Conservation (phyloP, 2,888 invertebrate species). For the Cosmia pyralina region DNA sequence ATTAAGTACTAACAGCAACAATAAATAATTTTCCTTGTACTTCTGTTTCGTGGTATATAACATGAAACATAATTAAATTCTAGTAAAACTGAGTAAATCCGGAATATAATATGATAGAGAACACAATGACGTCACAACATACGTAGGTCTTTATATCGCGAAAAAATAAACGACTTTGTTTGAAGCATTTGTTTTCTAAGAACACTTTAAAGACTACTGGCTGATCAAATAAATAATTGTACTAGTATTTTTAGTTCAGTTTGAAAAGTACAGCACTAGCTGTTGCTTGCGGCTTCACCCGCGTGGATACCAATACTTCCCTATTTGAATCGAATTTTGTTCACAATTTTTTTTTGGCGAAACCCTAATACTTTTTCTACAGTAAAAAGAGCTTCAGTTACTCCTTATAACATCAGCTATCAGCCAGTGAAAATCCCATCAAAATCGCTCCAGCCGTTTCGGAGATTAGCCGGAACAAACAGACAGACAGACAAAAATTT, state of each 20-base stretch:
- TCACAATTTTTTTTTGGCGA: no score
- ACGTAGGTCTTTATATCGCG: neutral
- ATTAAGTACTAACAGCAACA: conserved; percentile 4
- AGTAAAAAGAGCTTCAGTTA: no score
- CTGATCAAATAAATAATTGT: conserved; percentile 27
- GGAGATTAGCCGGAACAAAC: no score
- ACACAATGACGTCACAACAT: neutral
- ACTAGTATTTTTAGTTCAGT: conserved; percentile 4
- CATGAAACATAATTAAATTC: conserved; percentile 26
- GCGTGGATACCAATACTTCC: no score
- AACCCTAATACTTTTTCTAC: no score
- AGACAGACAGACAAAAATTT: no score
- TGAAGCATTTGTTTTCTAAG: conserved; percentile 34
- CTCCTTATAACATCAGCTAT: no score
- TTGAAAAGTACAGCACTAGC: conserved; percentile 15
- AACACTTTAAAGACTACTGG: conserved; percentile 32
- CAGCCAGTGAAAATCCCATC: no score
- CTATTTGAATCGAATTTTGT: no score
- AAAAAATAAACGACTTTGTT: conserved; percentile 23
- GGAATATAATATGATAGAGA: conserved; percentile 4
- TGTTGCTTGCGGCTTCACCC: no score
- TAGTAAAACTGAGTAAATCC: conserved; percentile 21
- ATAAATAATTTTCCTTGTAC: conserved; percentile 20
- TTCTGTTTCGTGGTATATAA: conserved; percentile 27
- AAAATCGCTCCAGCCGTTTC: no score